Evolutionary conservation across 2,113 vertebrate species (phyloP), one percentile per base, ranked within the genome.

Genomic region (Labeo catla): DNA sequence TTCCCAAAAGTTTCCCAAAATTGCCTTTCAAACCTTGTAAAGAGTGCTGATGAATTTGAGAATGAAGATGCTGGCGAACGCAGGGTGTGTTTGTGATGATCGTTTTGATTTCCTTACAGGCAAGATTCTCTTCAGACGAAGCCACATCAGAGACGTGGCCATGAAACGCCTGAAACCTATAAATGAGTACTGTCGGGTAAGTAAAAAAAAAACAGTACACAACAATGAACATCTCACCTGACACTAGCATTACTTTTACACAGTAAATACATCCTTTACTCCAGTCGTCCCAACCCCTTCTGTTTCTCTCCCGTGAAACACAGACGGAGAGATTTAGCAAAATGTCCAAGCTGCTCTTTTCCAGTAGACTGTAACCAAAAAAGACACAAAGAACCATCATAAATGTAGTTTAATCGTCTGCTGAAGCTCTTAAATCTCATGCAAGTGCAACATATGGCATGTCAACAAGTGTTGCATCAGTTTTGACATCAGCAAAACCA

Each of bases 71-170:
- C 73, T 63, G 28, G 21, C 16, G 73, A 57, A 63, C 9, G 12
- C 13, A 15, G n/a, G 9, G 50, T 39, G 7, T 72, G 68, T 45
- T 72, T 74, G 12, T 90, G 76, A 87, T 8, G 81, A 10, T 81
- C 0, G 54, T 57, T 86, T 74, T 81, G 49, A 86, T 15, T 76
- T 66, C 73, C n/a, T 76, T 91, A 0, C 90, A 99, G 98, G 98
- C n/a, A 99, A 99, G 93, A 99, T 99, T 89, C 96, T 99, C 49
- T 99, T 99, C 87, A 95, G 98, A 39, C 94, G 98, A 76, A 99
- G 98, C 88, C 98, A 99, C 88, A 97, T 99, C 91, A 95, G 98
- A 9, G 98, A 99, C 61, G 98, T 99, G 84, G 98, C 98, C 0
- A 98, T 99, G 93, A 99, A 99, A 72, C 95, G 98, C 16, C 94